A percentile compares a stretch with the other conserved stretches of the same genome.
These are phyloP conservation scores for Dugesia japonica DNA, from an alignment of 2,888 invertebrate genomes.

Conservation along the genomic window DNA sequence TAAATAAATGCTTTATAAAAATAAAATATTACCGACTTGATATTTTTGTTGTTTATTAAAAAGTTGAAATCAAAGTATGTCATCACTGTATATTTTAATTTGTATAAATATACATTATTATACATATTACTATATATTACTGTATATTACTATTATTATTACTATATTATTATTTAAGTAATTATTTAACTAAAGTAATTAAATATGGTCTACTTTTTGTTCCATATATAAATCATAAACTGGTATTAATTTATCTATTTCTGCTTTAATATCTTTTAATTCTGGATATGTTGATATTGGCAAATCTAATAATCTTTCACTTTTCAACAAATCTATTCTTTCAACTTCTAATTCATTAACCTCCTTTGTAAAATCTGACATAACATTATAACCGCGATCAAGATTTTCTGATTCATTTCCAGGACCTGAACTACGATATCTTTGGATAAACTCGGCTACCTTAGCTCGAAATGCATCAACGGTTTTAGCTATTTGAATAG, in stretches of 20 bases:
- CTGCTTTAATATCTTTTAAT: slow-evolving; percentile 28
- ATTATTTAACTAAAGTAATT: too few species aligned
- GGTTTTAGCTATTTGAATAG: slow-evolving; percentile 17
- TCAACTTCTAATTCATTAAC: slow-evolving; percentile 27
- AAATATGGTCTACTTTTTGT: slow-evolving; percentile 24
- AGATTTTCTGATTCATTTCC: slow-evolving; percentile 29
- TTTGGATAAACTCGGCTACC: slow-evolving; percentile 25
- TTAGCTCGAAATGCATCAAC: not conserved
- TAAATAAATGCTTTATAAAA: too few species aligned
- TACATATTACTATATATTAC: too few species aligned
- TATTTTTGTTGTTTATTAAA: too few species aligned
- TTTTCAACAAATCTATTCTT: slow-evolving; percentile 29
- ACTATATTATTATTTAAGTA: too few species aligned
- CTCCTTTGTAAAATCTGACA: slow-evolving; percentile 29
- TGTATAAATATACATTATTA: too few species aligned
- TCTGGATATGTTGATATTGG: slow-evolving; percentile 30
- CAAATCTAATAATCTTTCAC: slow-evolving; percentile 33
- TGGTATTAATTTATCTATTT: slow-evolving; percentile 28
- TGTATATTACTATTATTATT: too few species aligned
- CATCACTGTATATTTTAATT: too few species aligned
- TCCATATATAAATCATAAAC: slow-evolving; percentile 32
- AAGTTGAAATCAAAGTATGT: too few species aligned
- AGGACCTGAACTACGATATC: not conserved
- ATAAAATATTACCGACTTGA: too few species aligned
- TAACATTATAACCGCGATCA: not conserved